Percentiles rank a stretch among this genome's conserved stretches.
Conservation (phyloP, 2,797 vertebrate genomes). For the Oceanodroma leucorhoa region DNA sequence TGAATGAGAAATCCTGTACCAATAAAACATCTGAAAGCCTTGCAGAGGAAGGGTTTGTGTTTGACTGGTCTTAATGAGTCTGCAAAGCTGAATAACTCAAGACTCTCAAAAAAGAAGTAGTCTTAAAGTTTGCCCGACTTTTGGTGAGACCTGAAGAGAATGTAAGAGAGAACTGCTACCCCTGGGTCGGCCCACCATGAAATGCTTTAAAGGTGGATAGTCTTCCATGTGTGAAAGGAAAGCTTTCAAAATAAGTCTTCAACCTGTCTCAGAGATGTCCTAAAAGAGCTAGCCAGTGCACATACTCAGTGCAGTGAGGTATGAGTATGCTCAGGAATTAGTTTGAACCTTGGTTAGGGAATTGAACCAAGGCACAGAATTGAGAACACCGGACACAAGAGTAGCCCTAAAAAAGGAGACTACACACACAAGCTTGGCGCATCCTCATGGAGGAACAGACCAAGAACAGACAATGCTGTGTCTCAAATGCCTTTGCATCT, state of each 20-base stretch:
- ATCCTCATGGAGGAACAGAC: not conserved
- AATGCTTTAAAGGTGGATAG: not conserved
- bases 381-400: not conserved
- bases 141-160: not conserved
- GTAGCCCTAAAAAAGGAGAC: not conserved
- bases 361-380: not conserved
- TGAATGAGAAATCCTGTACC: not conserved
- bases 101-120: not conserved
- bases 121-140: not conserved
- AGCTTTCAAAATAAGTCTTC: not conserved
- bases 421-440: accelerated
- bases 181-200: not conserved
- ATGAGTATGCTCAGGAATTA: not conserved
- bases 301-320: not conserved
- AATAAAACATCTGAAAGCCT: not conserved
- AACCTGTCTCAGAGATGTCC: not conserved
- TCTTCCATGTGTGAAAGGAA: not conserved
- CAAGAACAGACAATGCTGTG: not conserved
- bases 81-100: not conserved
- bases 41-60: not conserved
- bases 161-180: not conserved
- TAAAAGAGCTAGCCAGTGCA: not conserved
- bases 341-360: not conserved
- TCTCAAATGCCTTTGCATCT: not conserved
- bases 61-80: not conserved